These are phyloP conservation scores for Ricordea florida DNA, from an alignment of 92 coral and sea anemone genomes.

Conservation along the genomic window DNA sequence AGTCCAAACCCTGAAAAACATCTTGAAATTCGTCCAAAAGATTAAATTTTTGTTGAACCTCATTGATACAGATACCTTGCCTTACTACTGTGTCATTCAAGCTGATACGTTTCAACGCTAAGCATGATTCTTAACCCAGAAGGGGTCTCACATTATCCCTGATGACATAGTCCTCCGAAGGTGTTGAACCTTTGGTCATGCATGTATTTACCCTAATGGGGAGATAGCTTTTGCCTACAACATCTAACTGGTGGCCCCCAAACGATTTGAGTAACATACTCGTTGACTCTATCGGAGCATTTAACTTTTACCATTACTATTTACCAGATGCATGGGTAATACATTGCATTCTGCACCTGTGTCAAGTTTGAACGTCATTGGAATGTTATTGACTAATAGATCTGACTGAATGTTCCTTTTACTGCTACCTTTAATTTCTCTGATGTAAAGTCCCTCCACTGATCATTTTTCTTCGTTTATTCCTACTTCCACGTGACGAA, in stretches of 20 bases:
- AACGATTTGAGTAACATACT: slow-evolving; percentile 20
- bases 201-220: not conserved
- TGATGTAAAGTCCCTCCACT: too few species aligned
- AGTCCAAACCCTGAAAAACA: slow-evolving; percentile 38
- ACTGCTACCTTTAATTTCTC: too few species aligned
- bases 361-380: too few species aligned
- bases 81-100: slow-evolving; percentile 2
- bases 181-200: not conserved
- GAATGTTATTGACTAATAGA: too few species aligned
- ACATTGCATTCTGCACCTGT: too few species aligned
- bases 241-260: slow-evolving; percentile 34
- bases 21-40: slow-evolving; percentile 28
- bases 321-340: too few species aligned
- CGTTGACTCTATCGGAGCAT: slow-evolving; percentile 4
- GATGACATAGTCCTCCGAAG: slow-evolving; percentile 39
- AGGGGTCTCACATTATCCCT: slow-evolving; percentile 40
- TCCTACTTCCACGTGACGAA: too few species aligned
- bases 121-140: slow-evolving; percentile 43
- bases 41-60: not conserved
- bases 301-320: too few species aligned
- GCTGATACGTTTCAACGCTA: slow-evolving; percentile 17
- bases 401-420: too few species aligned
- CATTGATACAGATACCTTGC: slow-evolving; percentile 3
- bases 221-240: slow-evolving; percentile 32
- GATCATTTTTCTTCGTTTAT: too few species aligned